phyloP scores from a whole-genome alignment of 2,797 vertebrate genomes.

The Pagetopsis macropterus region DNA sequence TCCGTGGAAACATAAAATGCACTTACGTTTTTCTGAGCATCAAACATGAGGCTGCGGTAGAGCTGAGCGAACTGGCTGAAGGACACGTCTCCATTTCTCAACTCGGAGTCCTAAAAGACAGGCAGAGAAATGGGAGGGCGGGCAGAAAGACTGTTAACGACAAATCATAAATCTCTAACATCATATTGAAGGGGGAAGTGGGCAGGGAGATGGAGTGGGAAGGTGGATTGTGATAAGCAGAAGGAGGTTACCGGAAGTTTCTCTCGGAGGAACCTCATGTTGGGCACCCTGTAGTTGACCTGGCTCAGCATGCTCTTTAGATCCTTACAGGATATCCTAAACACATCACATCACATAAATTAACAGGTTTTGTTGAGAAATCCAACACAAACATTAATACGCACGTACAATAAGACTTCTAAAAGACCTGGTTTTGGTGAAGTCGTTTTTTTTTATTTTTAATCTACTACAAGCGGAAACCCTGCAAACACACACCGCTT shows the following conservation, averaged over 20 bases:
- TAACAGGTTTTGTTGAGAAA: conserved; percentile 43
- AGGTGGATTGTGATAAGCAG: conserved; percentile 36
- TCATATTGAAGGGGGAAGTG: conserved; percentile 28
- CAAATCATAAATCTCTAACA: conserved; percentile 26
- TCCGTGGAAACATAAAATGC: conserved; percentile 37
- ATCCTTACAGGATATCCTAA: conserved; percentile 98
- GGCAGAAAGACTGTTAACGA: background rate
- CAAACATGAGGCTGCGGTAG: conserved; percentile 97
- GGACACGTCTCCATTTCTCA: conserved; percentile 93
- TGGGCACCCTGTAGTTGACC: conserved; percentile 98
- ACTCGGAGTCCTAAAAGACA: conserved; percentile 89
- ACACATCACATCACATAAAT: conserved; percentile 52
- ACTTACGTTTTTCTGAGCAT: conserved; percentile 93
- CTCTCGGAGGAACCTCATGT: conserved; percentile 97
- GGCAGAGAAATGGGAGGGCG: background rate
- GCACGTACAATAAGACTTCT: conserved; percentile 22
- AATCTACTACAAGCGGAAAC: conserved; percentile 8
- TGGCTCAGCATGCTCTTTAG: conserved; percentile 97
- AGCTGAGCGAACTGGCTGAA: conserved; percentile 96
- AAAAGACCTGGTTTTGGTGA: conserved; percentile 5
- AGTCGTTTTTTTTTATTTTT: background rate
- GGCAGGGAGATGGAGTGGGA: conserved; percentile 18
- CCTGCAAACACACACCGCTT: conserved; percentile 2
- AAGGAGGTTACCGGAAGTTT: conserved; percentile 89
- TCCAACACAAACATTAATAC: conserved; percentile 49